Percentiles rank a stretch among this genome's conserved stretches.
phyloP scores from a whole-genome alignment of 2,113 vertebrate genomes.

The Dermatemys mawii region DNA sequence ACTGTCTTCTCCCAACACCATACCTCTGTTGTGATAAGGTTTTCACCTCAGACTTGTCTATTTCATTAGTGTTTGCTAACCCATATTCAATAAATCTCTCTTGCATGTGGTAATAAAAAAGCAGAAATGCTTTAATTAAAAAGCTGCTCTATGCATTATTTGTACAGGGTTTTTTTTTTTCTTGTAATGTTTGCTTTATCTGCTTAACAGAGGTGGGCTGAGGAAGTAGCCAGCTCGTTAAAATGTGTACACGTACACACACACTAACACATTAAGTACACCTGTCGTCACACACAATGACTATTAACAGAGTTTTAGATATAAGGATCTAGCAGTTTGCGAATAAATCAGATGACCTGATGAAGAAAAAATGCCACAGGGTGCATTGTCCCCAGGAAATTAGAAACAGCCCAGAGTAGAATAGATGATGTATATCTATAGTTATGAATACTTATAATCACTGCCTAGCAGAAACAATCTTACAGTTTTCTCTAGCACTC shows the following conservation, averaged over 20 bases:
- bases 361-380: slow-evolving; percentile 11
- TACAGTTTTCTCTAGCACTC: neutral
- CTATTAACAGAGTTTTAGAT: neutral
- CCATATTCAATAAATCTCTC: neutral
- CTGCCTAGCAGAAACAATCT: slow-evolving; percentile 31
- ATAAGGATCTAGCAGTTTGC: neutral
- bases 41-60: slow-evolving; percentile 5
- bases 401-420: neutral
- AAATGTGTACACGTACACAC: rapidly evolving
- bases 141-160: neutral
- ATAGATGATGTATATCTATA: neutral
- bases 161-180: neutral
- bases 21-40: neutral
- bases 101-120: neutral
- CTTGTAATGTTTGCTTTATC: neutral
- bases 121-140: neutral
- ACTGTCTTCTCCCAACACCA: neutral
- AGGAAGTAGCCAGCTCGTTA: neutral
- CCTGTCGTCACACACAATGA: neutral
- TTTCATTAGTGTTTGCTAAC: neutral
- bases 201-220: neutral
- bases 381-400: slow-evolving; percentile 53
- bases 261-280: neutral
- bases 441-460: slow-evolving; percentile 38
- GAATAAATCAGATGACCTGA: slow-evolving; percentile 34